These are phyloP conservation scores for Zygogramma bicolorata DNA, from an alignment of 2,888 invertebrate species.

Conservation along the genomic window DNA sequence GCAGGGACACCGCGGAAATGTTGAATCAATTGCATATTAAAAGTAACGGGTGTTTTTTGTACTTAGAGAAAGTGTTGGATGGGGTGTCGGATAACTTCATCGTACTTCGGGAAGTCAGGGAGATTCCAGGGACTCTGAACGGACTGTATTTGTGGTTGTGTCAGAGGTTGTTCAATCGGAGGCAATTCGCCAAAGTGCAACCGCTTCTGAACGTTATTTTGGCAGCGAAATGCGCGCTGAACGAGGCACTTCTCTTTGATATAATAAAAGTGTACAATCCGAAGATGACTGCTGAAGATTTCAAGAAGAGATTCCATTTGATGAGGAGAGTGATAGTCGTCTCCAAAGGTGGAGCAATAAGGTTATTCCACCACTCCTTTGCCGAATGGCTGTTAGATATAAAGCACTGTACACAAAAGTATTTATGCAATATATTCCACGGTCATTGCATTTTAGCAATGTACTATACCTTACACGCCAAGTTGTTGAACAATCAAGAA, in stretches of 20 bases:
- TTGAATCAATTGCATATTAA: conserved; percentile 95
- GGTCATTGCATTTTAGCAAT: conserved; percentile 92
- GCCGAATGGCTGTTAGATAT: conserved; percentile 96
- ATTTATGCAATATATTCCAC: conserved; percentile 86
- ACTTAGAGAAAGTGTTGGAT: conserved; percentile 88
- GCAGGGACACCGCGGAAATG: conserved; percentile 92
- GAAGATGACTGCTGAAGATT: conserved; percentile 83
- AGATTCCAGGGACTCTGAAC: conserved; percentile 95
- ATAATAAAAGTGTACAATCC: conserved; percentile 86
- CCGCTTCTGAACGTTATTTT: conserved; percentile 88
- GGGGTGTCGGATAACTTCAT: conserved; percentile 95
- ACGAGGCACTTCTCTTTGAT: conserved; percentile 83
- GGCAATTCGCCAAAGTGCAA: conserved; percentile 89
- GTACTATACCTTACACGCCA: conserved; percentile 81
- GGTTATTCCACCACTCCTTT: conserved; percentile 94
- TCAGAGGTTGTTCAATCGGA: conserved; percentile 89
- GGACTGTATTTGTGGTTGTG: conserved; percentile 96
- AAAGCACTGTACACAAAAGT: conserved; percentile 97
- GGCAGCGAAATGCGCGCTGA: conserved; percentile 87
- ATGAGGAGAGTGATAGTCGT: conserved; percentile 75
- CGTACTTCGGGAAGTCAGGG: conserved; percentile 88
- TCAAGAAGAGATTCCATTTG: conserved; percentile 81
- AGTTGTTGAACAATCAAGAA: conserved; percentile 77
- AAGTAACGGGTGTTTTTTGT: conserved; percentile 92
- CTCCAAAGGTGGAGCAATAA: conserved; percentile 72